Evolutionary conservation across 2,113 vertebrate species (phyloP).

Genomic region (Nipponia nippon): DNA sequence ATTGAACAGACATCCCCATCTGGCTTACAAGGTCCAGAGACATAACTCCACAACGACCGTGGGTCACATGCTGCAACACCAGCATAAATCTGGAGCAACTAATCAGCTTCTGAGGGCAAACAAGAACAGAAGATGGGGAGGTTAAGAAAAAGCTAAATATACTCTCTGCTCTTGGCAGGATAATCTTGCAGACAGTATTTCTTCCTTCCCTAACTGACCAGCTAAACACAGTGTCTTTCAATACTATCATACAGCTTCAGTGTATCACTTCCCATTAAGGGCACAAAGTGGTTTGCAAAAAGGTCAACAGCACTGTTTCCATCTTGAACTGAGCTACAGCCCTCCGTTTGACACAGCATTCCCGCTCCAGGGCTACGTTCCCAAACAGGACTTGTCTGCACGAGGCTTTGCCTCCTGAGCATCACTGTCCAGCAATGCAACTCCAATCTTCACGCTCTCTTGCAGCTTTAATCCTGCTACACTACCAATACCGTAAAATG

Average conservation of each 20-base stretch:
- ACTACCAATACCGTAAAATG: neutral
- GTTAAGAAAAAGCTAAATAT: neutral
- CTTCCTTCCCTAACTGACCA: neutral
- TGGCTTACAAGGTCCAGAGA: accelerated
- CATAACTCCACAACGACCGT: neutral
- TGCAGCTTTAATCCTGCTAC: neutral
- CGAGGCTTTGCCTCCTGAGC: neutral
- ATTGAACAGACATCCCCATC: neutral
- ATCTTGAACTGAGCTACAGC: neutral
- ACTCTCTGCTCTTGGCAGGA: neutral
- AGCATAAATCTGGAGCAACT: neutral
- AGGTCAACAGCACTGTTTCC: neutral
- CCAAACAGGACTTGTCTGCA: neutral
- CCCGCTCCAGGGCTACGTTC: neutral
- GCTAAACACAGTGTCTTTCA: accelerated
- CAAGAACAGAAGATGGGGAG: neutral
- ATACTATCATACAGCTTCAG: neutral
- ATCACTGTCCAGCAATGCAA: neutral
- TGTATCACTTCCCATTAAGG: neutral
- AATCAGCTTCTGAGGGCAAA: neutral
- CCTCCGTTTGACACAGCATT: neutral
- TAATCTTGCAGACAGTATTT: neutral
- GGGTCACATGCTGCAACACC: neutral
- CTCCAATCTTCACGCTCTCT: neutral
- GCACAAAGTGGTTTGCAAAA: neutral